These are phyloP conservation scores for Chloromyia formosa DNA, from an alignment of 2,888 invertebrate species.

Conservation along the genomic window DNA sequence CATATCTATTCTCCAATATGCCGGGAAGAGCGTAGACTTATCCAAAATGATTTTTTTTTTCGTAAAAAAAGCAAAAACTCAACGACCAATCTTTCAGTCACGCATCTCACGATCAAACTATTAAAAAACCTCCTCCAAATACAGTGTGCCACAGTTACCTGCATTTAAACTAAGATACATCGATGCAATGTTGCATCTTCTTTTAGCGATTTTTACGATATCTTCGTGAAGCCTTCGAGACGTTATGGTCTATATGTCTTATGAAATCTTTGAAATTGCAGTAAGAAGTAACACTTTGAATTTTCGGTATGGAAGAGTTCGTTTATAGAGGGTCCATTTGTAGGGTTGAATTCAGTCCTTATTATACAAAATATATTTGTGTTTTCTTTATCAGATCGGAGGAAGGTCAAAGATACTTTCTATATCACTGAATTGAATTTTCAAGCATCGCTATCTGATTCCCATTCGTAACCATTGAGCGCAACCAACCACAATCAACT, in stretches of 20 bases:
- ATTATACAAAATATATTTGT: too few species aligned
- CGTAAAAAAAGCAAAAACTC: conserved; percentile 41
- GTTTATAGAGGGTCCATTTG: too few species aligned
- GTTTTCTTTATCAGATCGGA: too few species aligned
- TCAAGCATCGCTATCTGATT: too few species aligned
- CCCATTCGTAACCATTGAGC: too few species aligned
- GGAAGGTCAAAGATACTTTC: too few species aligned
- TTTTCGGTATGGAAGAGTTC: not conserved
- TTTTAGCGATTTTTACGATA: not conserved
- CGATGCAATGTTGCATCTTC: not conserved
- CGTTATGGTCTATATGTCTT: conserved; percentile 23
- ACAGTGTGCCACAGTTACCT: conserved; percentile 50
- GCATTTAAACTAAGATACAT: conserved; percentile 1
- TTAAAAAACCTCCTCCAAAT: conserved; percentile 60
- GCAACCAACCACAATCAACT: too few species aligned
- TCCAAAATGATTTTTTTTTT: conserved; percentile 4
- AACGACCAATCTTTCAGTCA: conserved; percentile 56
- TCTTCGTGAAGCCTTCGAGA: conserved; percentile 22
- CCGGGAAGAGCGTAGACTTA: not conserved
- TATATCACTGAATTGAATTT: too few species aligned
- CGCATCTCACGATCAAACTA: conserved; percentile 64
- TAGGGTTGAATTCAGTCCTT: too few species aligned
- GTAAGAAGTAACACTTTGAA: conserved; percentile 5
- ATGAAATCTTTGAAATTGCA: conserved; percentile 14
- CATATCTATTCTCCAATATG: too few species aligned